Evolutionary conservation across 2,797 vertebrate genomes (phyloP).

Genomic region (Lepidocolaptes lacrymiger): DNA sequence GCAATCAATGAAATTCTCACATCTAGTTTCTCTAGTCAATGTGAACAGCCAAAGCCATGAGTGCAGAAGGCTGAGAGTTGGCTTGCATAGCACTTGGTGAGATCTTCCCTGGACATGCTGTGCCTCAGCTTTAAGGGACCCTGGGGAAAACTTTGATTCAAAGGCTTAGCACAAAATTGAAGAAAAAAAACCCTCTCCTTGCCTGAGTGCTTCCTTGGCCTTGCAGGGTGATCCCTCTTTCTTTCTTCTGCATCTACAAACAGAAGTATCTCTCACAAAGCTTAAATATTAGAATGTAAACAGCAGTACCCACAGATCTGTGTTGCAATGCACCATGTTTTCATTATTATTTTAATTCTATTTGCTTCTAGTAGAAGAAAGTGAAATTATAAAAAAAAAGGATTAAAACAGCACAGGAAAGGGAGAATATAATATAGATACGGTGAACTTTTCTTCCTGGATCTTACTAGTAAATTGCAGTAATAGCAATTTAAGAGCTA

Average conservation of each 20-base stretch:
- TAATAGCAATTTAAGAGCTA: not conserved
- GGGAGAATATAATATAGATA: not conserved
- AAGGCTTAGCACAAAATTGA: not conserved
- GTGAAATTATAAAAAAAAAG: not conserved
- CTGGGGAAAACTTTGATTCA: not conserved
- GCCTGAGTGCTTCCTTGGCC: not conserved
- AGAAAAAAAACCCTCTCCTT: accelerated
- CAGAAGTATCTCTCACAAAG: not conserved
- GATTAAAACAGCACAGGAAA: not conserved
- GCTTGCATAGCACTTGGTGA: not conserved
- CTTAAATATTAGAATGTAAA: not conserved
- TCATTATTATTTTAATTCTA: not conserved
- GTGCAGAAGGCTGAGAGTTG: not conserved
- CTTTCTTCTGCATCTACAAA: not conserved
- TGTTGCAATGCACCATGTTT: accelerated
- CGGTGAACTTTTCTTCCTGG: not conserved
- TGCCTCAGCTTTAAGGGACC: not conserved
- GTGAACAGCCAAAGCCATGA: not conserved
- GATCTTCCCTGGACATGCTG: not conserved
- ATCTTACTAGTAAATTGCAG: not conserved
- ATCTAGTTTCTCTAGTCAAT: not conserved
- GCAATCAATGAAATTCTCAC: not conserved
- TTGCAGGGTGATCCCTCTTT: not conserved
- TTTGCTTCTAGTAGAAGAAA: not conserved
- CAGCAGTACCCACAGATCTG: not conserved